Evolutionary conservation across 2,113 vertebrate genomes (phyloP).

Genomic region (Datnioides undecimradiatus): DNA sequence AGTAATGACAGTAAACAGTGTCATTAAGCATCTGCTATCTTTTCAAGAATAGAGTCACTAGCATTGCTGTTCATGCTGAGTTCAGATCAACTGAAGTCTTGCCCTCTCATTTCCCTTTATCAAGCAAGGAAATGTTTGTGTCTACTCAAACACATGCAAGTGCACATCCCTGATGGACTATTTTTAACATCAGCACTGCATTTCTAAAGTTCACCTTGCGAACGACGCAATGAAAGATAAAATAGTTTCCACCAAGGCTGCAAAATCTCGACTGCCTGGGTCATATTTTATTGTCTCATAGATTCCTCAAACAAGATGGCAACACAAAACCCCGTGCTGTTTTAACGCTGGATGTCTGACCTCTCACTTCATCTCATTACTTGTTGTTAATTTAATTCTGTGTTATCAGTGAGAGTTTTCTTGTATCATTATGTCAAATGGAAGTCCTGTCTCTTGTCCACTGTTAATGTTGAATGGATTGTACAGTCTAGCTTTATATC

Average conservation of each 20-base stretch:
- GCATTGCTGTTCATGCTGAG: no score
- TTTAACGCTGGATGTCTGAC: neutral
- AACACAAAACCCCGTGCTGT: neutral
- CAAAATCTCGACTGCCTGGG: neutral
- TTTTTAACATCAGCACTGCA: neutral
- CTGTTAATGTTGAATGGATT: neutral
- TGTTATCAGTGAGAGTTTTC: neutral
- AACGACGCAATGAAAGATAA: neutral
- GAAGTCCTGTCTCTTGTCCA: neutral
- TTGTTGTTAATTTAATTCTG: neutral
- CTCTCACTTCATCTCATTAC: neutral
- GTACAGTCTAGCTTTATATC: neutral
- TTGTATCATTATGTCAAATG: neutral
- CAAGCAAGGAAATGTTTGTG: neutral
- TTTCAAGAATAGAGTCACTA: no score
- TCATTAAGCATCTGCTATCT: neutral
- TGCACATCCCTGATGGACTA: no score
- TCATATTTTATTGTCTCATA: neutral
- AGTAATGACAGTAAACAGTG: constrained; percentile 27
- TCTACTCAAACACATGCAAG: neutral
- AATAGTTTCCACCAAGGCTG: neutral
- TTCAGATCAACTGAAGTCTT: no score
- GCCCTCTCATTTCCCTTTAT: no score
- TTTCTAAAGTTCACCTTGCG: neutral
- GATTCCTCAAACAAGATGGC: neutral